Evolutionary conservation across 1,140 invertebrate species (phyloP), one percentile per base, ranked within the genome.

Genomic region (Aphidius ervi): DNA sequence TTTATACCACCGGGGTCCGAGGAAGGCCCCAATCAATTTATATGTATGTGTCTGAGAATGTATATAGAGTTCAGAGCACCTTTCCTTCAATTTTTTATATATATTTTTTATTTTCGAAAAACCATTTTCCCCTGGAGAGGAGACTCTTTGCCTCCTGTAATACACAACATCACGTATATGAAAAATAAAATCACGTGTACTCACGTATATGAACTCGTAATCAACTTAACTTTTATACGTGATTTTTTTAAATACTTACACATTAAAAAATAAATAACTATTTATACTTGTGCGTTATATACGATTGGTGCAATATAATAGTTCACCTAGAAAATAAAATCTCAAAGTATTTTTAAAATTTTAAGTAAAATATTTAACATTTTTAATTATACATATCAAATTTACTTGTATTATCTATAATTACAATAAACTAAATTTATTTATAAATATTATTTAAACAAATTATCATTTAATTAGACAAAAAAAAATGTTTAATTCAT

Each of bases 61-160:
- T 57, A 57, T 58, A 58, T 58, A 46, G 46, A 58, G 46, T 57
- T 31, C 23, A 31, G 23, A 31, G 45, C 45, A 57, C 56, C 56
- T 56, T 60, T 50, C 59, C 59, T 61, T 61, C 59, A 61, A 56
- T 61, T 61, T 45, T 46, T 40, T 43, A 16, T 50, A 54, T 43
- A 55, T 43, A 46, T 61, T 43, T 42, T 42, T 46, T 45, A 37
- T 53, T 10, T n/a, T 43, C 53, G 20, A 46, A 53, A 39, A 54
- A 45, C 20, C 40, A 23, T 47, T 57, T 57, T 37, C 9, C 31
- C 23, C 31, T 56, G 23, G 23, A 31, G 23, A 31, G 23, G 23
- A 31, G 23, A 31, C 23, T 31, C 16, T 16, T 16, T 16, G 16
- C 23, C 23, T 31, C 4, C 23, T 31, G 23, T 31, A 31, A 31